These are phyloP conservation scores for Calidris pygmaea DNA, from an alignment of 2,113 vertebrate genomes.

Conservation along the genomic window DNA sequence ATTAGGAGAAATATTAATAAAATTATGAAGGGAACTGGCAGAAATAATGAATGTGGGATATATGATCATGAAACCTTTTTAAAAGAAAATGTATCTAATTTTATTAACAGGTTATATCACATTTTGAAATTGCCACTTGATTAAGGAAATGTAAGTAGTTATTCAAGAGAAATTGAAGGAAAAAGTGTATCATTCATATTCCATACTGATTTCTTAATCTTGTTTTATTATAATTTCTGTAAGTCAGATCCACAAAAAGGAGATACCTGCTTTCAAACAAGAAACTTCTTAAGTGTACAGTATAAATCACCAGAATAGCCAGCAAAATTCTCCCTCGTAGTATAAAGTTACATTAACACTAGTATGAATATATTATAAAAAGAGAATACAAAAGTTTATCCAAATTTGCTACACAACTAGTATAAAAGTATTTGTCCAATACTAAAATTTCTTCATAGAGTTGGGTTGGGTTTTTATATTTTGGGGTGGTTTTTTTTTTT, in stretches of 20 bases:
- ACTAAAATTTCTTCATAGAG: neutral
- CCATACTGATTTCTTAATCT: neutral
- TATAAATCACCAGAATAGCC: neutral
- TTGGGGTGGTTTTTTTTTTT: accelerated
- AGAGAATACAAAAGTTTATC: neutral
- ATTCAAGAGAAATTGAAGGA: neutral
- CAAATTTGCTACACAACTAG: neutral
- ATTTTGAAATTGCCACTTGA: neutral
- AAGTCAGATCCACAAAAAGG: neutral
- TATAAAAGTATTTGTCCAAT: neutral
- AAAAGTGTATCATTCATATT: neutral
- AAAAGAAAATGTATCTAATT: neutral
- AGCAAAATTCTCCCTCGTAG: neutral
- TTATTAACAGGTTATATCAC: neutral
- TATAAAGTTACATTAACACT: neutral
- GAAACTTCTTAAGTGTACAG: neutral
- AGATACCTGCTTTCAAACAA: neutral
- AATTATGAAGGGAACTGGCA: neutral
- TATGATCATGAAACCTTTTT: neutral
- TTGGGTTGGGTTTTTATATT: neutral
- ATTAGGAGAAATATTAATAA: neutral
- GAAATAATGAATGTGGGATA: neutral
- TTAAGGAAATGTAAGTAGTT: neutral
- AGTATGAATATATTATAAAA: neutral
- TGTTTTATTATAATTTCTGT: neutral